These are phyloP conservation scores for Esperia sulphurella DNA, from an alignment of 2,888 invertebrate genomes.

Conservation along the genomic window DNA sequence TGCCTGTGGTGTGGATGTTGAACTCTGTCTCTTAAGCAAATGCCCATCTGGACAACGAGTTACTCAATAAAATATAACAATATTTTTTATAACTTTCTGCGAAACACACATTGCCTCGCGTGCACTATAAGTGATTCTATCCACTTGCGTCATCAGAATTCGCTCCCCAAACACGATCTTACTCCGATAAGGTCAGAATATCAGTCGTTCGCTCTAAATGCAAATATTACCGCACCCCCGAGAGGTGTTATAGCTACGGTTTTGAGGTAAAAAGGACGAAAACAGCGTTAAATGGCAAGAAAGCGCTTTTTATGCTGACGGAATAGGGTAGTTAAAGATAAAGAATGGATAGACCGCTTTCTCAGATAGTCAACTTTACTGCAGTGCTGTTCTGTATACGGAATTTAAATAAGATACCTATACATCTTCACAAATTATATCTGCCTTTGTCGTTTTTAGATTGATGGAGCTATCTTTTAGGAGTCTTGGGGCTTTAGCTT, in stretches of 20 bases:
- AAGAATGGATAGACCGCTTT: constrained; percentile 57
- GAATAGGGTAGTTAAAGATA: constrained; percentile 68
- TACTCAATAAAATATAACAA: no score
- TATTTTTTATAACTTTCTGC: no score
- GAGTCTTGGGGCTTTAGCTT: no score
- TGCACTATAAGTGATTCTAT: constrained; percentile 21
- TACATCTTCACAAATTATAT: neutral
- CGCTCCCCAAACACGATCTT: constrained; percentile 69
- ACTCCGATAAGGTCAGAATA: constrained; percentile 73
- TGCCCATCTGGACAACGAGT: no score
- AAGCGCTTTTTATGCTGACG: constrained; percentile 69
- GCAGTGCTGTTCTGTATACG: neutral
- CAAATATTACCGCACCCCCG: constrained; percentile 74
- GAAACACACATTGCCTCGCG: neutral
- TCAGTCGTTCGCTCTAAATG: constrained; percentile 77
- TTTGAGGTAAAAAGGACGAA: constrained; percentile 73
- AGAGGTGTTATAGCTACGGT: constrained; percentile 72
- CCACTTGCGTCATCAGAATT: constrained; percentile 58
- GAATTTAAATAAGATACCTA: neutral
- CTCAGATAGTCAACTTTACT: constrained; percentile 1
- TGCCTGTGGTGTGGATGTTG: no score
- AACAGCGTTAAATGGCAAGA: constrained; percentile 70
- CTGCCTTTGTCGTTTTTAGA: no score
- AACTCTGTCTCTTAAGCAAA: no score
- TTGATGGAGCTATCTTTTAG: no score